These are phyloP conservation scores for Oceanodroma leucorhoa DNA, from an alignment of 2,797 vertebrate genomes.

Conservation along the genomic window DNA sequence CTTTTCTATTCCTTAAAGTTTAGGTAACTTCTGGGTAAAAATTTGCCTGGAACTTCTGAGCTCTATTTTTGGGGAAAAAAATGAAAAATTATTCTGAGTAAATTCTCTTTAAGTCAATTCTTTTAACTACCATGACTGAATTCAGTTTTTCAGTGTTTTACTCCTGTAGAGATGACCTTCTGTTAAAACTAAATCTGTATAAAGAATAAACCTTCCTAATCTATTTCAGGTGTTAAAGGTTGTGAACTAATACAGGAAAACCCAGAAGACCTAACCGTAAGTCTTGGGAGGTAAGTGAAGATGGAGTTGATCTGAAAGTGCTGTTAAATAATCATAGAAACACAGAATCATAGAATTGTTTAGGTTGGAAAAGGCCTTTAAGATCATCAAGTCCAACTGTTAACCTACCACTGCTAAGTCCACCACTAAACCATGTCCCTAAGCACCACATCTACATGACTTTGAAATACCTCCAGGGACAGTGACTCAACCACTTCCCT, in stretches of 20 bases:
- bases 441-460: no score
- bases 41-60: background rate
- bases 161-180: background rate
- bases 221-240: background rate
- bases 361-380: no score
- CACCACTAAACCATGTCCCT: no score
- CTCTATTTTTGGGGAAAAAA: fast-evolving
- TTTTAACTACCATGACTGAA: background rate
- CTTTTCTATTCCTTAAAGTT: background rate
- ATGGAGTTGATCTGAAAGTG: background rate
- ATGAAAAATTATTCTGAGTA: background rate
- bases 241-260: background rate
- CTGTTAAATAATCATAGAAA: background rate
- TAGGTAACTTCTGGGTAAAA: background rate
- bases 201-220: background rate
- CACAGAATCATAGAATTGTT: no score
- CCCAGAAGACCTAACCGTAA: background rate
- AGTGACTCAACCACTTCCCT: no score
- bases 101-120: background rate
- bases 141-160: background rate
- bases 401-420: no score
- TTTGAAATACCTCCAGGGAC: no score
- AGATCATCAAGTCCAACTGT: no score
- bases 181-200: background rate
- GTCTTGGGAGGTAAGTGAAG: background rate